A percentile compares a stretch with the other conserved stretches of the same genome.
These are phyloP conservation scores for Lutjanus erythropterus DNA, from an alignment of 2,113 vertebrate genomes.

Conservation along the genomic window DNA sequence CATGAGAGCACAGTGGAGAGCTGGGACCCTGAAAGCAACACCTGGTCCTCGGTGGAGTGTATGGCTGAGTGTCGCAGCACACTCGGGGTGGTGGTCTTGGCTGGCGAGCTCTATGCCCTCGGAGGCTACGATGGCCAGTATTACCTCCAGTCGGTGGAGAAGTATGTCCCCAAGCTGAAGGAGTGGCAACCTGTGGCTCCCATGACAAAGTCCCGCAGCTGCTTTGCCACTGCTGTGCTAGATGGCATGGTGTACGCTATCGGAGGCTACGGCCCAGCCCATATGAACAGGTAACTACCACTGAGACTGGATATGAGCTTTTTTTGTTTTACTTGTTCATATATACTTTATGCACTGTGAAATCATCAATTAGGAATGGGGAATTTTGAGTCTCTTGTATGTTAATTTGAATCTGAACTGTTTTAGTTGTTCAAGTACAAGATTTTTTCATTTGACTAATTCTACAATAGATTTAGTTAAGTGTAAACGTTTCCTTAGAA, in stretches of 20 bases:
- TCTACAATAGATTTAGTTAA: no score
- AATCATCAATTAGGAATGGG: background rate
- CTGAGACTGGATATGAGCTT: background rate
- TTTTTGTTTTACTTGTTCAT: background rate
- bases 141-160: slow-evolving; percentile 96
- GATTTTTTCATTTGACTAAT: no score
- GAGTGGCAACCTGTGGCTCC: slow-evolving; percentile 96
- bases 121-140: slow-evolving; percentile 97
- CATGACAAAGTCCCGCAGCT: slow-evolving; percentile 96
- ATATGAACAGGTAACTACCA: slow-evolving; percentile 96
- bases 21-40: slow-evolving; percentile 98
- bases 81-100: slow-evolving; percentile 92
- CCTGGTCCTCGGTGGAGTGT: slow-evolving; percentile 91
- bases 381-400: background rate
- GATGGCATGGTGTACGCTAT: slow-evolving; percentile 98
- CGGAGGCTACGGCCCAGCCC: slow-evolving; percentile 96
- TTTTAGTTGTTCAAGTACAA: no score
- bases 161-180: slow-evolving; percentile 94
- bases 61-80: slow-evolving; percentile 97
- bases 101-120: slow-evolving; percentile 95
- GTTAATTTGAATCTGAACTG: no score
- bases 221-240: slow-evolving; percentile 94
- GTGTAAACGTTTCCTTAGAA: no score
- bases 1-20: slow-evolving; percentile 96
- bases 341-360: no score